Evolutionary conservation across 1,140 invertebrate genomes (phyloP), one percentile per base, ranked within the genome.

Genomic region (Thaumatotibia leucotreta): DNA sequence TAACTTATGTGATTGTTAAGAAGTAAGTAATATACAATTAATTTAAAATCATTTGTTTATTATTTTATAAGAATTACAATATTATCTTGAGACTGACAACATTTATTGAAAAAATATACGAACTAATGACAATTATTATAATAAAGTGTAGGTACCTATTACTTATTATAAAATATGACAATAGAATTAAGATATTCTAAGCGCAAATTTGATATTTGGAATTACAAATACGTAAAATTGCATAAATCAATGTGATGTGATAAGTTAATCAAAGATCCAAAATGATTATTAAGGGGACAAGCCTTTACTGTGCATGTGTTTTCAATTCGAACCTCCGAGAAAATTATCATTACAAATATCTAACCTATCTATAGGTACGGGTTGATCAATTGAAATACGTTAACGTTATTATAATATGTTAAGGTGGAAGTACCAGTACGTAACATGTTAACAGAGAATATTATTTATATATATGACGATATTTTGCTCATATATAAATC

Each of bases 221-320:
- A 72, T 75, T 70, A 66, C 73, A 68, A 66, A 68, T 63, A 63
- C 63, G 63, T 66, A 63, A 58, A 31, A 63, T 33, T 31, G 9
- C 63, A 64, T 50, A 70, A 32, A 64, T 68, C 69, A 70, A 54
- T 63, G 24, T 61, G 35, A 54, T 69, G 67, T 66, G 80, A 82
- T 80, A 80, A 74, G 67, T 75, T 68, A 76, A 73, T 86, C 79
- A 76, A 86, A 85, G 73, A 75, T 76, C 73, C 74, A 75, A 83
- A 83, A 79, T 23, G 6, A 20, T 45, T 4, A 17, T 20, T 45
- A 11, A n/a, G n/a, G n/a, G n/a, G n/a, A n/a, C n/a, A n/a, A n/a
- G n/a, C n/a, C n/a, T n/a, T 20, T 45, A 29, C 2, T 29, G 27
- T 2, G 6, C 6, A 6, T 9, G 1, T 14, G 3, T n/a, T 4